A percentile compares a stretch with the other conserved stretches of the same genome.
phyloP scores from a whole-genome alignment of 92 coral and sea anemone genomes.

The Palythoa grandis region DNA sequence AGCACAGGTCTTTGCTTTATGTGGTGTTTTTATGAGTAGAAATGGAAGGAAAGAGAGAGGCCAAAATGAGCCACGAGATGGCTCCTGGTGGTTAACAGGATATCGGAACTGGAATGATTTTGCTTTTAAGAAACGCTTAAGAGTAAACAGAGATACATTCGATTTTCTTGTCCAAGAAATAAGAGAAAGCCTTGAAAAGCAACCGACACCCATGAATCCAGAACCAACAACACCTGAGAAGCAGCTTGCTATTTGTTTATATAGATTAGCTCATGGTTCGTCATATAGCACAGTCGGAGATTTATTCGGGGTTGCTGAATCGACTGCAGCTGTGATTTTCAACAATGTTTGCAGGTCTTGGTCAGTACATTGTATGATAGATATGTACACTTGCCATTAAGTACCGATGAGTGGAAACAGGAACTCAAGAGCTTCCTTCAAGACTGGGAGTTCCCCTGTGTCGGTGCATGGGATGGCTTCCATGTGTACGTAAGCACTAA shows the following conservation, averaged over 20 bases:
- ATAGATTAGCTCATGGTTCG: constrained; percentile 51
- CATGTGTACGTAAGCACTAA: constrained; percentile 51
- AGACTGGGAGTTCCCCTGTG: constrained; percentile 61
- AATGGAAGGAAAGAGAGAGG: constrained; percentile 1
- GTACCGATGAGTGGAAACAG: constrained; percentile 56
- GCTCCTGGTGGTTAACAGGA: neutral
- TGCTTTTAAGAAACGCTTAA: constrained; percentile 2
- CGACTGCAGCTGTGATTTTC: constrained; percentile 63
- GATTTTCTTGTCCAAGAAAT: neutral
- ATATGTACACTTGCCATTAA: constrained; percentile 53
- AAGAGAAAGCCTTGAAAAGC: constrained; percentile 42
- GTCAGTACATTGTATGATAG: constrained; percentile 52
- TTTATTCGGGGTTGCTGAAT: constrained; percentile 66
- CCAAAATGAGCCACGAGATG: constrained; percentile 4
- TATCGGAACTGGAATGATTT: constrained; percentile 3
- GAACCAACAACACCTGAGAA: constrained; percentile 42
- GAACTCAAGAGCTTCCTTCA: constrained; percentile 69
- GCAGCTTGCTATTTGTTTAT: constrained; percentile 42
- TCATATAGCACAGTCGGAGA: constrained; percentile 62
- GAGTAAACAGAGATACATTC: constrained; percentile 1
- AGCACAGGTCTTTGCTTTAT: neutral
- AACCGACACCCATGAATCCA: constrained; percentile 37
- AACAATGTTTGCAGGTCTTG: constrained; percentile 58
- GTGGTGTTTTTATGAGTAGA: neutral
- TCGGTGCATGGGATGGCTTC: constrained; percentile 57